Evolutionary conservation across 2,797 vertebrate genomes (phyloP), one percentile per base, ranked within the genome.

Genomic region (Arrhamphus sclerolepis): DNA sequence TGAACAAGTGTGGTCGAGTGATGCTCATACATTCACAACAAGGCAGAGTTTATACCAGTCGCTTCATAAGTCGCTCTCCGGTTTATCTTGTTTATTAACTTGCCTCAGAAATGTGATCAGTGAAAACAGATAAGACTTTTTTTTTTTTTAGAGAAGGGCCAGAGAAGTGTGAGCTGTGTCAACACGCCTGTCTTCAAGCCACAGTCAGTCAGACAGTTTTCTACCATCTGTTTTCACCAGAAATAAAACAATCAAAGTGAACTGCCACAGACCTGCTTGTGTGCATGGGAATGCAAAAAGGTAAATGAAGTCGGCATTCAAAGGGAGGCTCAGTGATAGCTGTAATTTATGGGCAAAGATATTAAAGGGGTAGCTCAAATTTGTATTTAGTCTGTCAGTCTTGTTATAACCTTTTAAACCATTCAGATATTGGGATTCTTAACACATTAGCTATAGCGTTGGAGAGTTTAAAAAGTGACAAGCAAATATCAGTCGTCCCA

Each of bases 11-110:
- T 82, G 78, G 77, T 82, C 39, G 77, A 86, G 77, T 81, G 87
- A 84, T 78, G 88, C 68, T 88, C 76, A 78, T 93, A 93, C 93
- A 93, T 93, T 94, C 93, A 89, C 87, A 84, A 77, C 82, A 88
- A 89, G 90, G 84, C 84, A 85, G 76, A 75, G 78, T 79, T 83
- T 71, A 70, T 73, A 55, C 34, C 44, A 19, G 60, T 65, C 19
- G 47, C 67, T 28, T 4, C 66, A 66, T 74, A 54, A 14, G 26
- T 57, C 7, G 17, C 60, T 61, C 70, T 66, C 51, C 1, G 51
- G 74, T 60, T 74, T 55, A 14, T 73, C 77, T 70, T 60, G 16
- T 47, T 66, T 70, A 55, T 70, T 70, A 58, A 69, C 71, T 50
- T 64, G 67, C 81, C 78, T 82, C 68, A 55, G 46, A 78, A 77